Base-by-base conservation (phyloP, 2,797 vertebrate species). In the Lithobates sylvaticus region DNA sequence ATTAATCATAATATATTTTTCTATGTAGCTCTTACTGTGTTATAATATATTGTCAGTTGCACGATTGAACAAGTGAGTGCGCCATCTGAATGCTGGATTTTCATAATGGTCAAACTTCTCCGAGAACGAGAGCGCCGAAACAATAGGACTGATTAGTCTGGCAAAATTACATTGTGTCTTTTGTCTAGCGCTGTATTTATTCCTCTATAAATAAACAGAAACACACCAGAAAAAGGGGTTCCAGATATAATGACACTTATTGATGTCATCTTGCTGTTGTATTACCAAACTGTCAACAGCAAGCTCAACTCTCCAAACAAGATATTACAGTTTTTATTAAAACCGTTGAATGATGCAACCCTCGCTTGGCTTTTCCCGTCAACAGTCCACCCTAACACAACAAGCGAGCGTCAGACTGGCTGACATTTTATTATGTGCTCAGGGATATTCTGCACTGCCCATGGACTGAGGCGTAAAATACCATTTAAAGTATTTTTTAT, bases 101-200 rank as follows among this genome's bases (percentile, higher is more conserved):
- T 71, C 34, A 72, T 70, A 61, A 79, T 73, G 70, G 47, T 23
- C 23, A n/a, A 5, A 54, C 76, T 50, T 67, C 67, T 82, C 58
- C 1, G 65, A 16, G 67, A 27, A 78, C 26, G 39, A 71, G 54
- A 50, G 27, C 27, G 44, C 29, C 4, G 29, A 84, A 82, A 86
- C 85, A 86, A 86, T 83, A 72, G 67, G 23, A n/a, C 50, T 87
- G 85, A 87, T 87, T 87, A 75, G 67, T 86, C 64, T 76, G 65
- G 78, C 50, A 42, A 58, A 29, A 81, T 34, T 39, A 42, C 27
- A 72, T 68, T 78, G 79, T 82, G 65, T 77, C 54, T 85, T n/a
- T 74, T 64, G 61, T 71, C n/a, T 65, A 71, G 26, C 26, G 72
- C 54, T 65, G 68, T 34, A 86, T 83, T 78, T 83, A 82, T 86